phyloP scores from a whole-genome alignment of 2,113 vertebrate species.

The Tragelaphus buxtoni region DNA sequence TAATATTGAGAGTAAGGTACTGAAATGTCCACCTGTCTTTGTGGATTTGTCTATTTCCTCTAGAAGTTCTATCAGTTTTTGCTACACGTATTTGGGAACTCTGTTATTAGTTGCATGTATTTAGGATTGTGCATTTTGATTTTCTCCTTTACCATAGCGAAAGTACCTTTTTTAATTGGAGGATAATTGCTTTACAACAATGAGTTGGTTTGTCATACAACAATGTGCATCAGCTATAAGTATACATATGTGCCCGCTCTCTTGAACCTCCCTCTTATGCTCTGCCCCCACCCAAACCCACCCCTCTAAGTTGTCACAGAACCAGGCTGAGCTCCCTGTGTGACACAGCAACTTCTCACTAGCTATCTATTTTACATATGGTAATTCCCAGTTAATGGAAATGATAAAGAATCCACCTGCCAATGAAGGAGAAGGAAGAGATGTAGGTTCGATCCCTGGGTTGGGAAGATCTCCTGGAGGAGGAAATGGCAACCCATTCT shows the following conservation, averaged over 20 bases:
- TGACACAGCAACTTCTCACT: no score
- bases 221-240: neutral
- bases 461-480: neutral
- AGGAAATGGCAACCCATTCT: neutral
- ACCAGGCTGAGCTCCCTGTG: no score
- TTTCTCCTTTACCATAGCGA: neutral
- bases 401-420: neutral
- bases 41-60: neutral
- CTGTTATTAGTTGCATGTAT: neutral
- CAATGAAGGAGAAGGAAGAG: neutral
- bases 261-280: neutral
- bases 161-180: neutral
- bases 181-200: neutral
- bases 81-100: neutral
- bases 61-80: neutral
- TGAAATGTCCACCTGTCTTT: neutral
- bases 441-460: neutral
- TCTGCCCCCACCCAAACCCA: neutral
- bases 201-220: neutral
- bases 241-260: neutral
- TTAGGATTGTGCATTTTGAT: neutral
- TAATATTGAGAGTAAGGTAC: neutral
- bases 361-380: neutral
- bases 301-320: no score
- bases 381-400: neutral